These are phyloP conservation scores for Sorex fumeus DNA, from an alignment of 2,113 vertebrate genomes.

Conservation along the genomic window DNA sequence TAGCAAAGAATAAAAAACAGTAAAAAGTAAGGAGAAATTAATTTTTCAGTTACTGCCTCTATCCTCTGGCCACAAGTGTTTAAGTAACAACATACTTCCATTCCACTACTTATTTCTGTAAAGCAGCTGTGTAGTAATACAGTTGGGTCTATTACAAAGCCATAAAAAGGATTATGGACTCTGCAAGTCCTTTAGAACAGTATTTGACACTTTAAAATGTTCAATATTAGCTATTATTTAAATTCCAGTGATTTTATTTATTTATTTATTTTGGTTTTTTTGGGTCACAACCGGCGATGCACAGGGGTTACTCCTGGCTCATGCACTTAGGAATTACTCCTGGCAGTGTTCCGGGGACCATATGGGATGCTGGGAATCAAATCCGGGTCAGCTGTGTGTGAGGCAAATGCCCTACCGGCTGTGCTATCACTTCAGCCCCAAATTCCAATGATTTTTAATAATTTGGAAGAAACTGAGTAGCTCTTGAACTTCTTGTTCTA, in stretches of 20 bases:
- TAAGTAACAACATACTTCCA: background rate
- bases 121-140: slow-evolving; percentile 28
- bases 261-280: no score
- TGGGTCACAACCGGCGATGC: no score
- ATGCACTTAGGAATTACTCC: no score
- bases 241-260: background rate
- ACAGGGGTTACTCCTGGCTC: no score
- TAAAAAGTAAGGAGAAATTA: slow-evolving; percentile 53
- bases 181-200: slow-evolving; percentile 44
- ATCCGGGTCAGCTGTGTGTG: no score
- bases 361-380: no score
- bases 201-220: slow-evolving; percentile 29
- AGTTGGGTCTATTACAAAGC: background rate
- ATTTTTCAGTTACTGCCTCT: slow-evolving; percentile 62
- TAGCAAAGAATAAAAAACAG: slow-evolving; percentile 74
- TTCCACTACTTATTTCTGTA: slow-evolving; percentile 19
- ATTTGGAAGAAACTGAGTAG: background rate
- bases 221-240: slow-evolving; percentile 36
- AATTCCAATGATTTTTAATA: no score
- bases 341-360: no score
- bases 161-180: background rate
- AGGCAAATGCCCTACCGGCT: no score
- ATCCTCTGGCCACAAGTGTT: background rate
- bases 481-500: slow-evolving; percentile 16
- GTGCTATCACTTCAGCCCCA: no score